Evolutionary conservation across 2,113 vertebrate genomes (phyloP), one percentile per base, ranked within the genome.

Genomic region (Equus quagga): DNA sequence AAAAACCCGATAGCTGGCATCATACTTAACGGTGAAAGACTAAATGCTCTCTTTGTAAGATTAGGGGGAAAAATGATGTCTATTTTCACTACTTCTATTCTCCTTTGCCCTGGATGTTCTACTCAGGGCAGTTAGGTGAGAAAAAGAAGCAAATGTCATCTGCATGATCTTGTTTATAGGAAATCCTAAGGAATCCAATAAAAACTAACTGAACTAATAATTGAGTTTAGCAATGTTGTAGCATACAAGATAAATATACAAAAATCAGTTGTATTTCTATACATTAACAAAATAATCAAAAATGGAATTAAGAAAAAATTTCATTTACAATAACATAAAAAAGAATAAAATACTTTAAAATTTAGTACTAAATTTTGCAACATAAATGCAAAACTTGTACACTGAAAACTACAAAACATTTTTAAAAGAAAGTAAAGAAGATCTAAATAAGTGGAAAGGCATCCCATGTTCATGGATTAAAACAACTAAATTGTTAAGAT

Each of bases 391-490:
- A 24, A 8, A 46, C 51, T 54, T 75, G 19, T 33, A 89, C 28
- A 62, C 46, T 6, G 23, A 83, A 76, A 65, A 58, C 69, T 69
- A 11, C 8, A 78, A 67, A 78, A 12, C 9, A 83, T 49, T 69
- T 90, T 84, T 91, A 26, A 88, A 73, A 46, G n/a, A 89, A 56
- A 94, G n/a, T 49, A n/a, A 93, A 58, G 14, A 49, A 79, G 36
- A 75, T 58, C 44, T 65, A 75, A 58, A 65, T 24, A 90, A 70
- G 2, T 69, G 4, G 9, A 69, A 85, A 78, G 7, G 21, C 17
- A 60, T 17, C 33, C 5, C 31, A 91, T n/a, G 2, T 62, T 80
- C 14, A 33, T 62, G 33, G 8, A 54, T 80, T 64, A 62, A 21
- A 88, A 88, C 5, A 70, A 70, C 21, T 36, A 36, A 56, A 69